phyloP scores from a whole-genome alignment of 1,140 invertebrate species.

The Acromyrmex charruanus region DNA sequence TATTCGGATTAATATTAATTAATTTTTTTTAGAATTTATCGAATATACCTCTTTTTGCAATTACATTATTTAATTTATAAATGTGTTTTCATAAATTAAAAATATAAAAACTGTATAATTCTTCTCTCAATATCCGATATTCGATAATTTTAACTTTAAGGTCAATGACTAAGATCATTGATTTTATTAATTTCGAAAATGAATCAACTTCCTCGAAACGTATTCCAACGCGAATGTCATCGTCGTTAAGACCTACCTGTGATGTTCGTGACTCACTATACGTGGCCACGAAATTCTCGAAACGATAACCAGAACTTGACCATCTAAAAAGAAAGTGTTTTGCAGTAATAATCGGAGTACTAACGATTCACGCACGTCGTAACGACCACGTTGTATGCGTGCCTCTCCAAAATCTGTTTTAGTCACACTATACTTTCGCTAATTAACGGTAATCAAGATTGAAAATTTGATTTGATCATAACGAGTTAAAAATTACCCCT shows the following conservation, averaged over 20 bases:
- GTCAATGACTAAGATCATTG: neutral
- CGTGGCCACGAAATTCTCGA: neutral
- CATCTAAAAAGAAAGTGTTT: conserved; percentile 62
- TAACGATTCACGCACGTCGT: conserved; percentile 50
- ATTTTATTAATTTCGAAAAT: conserved; percentile 6
- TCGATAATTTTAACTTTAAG: neutral
- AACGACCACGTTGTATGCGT: conserved; percentile 16
- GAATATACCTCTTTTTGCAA: neutral
- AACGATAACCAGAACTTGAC: conserved; percentile 1
- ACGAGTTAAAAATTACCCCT: conserved; percentile 10
- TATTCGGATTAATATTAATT: neutral
- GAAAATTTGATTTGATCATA: conserved; percentile 35
- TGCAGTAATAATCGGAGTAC: conserved; percentile 4
- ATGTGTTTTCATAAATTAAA: neutral
- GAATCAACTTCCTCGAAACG: neutral
- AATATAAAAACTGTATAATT: neutral
- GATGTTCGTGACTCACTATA: neutral
- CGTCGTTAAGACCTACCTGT: neutral
- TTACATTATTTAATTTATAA: neutral
- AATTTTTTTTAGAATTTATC: neutral
- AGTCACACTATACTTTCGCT: conserved; percentile 62
- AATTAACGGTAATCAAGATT: conserved; percentile 46
- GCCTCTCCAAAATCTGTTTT: conserved; percentile 1
- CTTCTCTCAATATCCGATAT: neutral
- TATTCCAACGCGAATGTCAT: neutral